phyloP scores from a whole-genome alignment of 2,113 vertebrate species.

The Pseudonaja textilis region DNA sequence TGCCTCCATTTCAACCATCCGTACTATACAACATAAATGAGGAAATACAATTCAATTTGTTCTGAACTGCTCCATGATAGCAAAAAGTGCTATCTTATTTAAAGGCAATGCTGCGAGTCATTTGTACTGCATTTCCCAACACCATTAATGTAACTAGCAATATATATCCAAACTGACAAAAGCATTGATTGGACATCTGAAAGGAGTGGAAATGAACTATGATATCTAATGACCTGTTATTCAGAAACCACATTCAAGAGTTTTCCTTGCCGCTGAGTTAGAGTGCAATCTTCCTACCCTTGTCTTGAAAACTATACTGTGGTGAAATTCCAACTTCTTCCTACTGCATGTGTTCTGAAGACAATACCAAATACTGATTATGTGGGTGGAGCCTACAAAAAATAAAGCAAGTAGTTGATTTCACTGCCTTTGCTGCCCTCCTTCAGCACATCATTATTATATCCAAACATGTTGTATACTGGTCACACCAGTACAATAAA shows the following conservation, averaged over 20 bases:
- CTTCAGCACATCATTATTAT: background rate
- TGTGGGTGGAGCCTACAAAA: background rate
- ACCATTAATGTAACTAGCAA: conserved; percentile 50
- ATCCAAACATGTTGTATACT: background rate
- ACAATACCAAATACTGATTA: background rate
- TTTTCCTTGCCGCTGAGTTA: background rate
- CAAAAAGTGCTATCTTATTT: conserved; percentile 39
- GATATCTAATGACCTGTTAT: background rate
- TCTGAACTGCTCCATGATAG: conserved; percentile 55
- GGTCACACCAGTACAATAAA: background rate
- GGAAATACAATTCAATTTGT: conserved; percentile 64
- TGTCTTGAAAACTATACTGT: background rate
- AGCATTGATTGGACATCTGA: background rate
- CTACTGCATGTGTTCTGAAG: background rate
- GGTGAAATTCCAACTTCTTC: background rate
- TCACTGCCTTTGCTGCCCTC: background rate
- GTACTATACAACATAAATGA: conserved; percentile 53
- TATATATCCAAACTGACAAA: conserved; percentile 52
- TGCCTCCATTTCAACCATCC: conserved; percentile 48
- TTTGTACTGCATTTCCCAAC: conserved; percentile 38
- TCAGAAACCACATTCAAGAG: background rate
- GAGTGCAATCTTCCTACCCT: background rate
- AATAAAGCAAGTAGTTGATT: background rate
- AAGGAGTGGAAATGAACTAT: background rate
- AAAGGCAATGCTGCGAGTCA: conserved; percentile 37